Evolutionary conservation across 1,140 invertebrate species (phyloP), one percentile per base, ranked within the genome.

Genomic region (Laupala kohalensis): DNA sequence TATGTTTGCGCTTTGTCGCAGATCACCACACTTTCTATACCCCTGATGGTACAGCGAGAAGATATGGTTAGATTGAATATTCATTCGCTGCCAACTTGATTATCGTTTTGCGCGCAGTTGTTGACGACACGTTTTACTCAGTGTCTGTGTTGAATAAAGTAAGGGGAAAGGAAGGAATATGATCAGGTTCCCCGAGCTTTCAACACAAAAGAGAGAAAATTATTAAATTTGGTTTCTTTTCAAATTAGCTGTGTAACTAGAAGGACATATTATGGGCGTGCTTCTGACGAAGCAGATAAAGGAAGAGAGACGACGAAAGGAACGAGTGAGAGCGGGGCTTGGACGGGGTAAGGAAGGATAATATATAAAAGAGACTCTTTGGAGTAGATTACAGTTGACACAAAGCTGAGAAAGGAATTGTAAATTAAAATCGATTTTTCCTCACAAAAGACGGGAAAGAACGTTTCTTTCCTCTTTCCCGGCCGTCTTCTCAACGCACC

Each of bases 141-240:
- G 37, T 53, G 37, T 19, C 37, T 53, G 37, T 53, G 37, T 19
- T 53, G n/a, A n/a, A 53, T 53, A 53, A 53, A 53, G 37, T 53
- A 53, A 53, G 37, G 37, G 19, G 37, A 19, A 53, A 53, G 19
- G 37, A 53, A 70, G 24, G 69, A 70, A 62, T 63, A 15, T 62
- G 53, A 70, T 70, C 69, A 70, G 63, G 69, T 70, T 70, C 25
- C 63, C 26, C 67, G 67, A 53, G 67, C 67, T 68, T 70, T 70
- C 69, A 70, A 70, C 63, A 71, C 37, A 71, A 70, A 64, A 65
- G 70, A 67, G 70, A 25, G 64, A 71, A 66, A 65, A 73, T 73
- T 73, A 73, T 73, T 73, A 73, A 73, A 73, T 73, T 73, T 73
- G 69, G 69, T 73, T 71, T 71, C 29, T 71, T 70, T 71, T 28